Conservation (phyloP, 2,888 invertebrate genomes). For the Lagria hirta region DNA sequence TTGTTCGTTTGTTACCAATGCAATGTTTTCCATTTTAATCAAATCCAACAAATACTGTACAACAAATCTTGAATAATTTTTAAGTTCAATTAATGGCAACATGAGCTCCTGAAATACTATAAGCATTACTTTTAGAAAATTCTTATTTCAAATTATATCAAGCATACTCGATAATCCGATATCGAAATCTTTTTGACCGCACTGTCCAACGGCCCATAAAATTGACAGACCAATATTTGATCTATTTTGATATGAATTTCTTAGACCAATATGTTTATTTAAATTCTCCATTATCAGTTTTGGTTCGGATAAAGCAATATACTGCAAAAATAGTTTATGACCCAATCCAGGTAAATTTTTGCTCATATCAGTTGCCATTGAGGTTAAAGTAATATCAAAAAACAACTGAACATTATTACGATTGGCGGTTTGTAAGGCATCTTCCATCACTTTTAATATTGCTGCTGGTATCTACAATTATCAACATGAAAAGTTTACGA, state of each 20-base stretch:
- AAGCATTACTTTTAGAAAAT: conserved; percentile 37
- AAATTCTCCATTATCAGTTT: conserved; percentile 63
- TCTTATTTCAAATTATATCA: not conserved
- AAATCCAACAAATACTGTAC: conserved; percentile 63
- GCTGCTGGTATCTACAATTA: conserved; percentile 44
- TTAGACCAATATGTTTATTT: conserved; percentile 63
- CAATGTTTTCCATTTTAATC: conserved; percentile 33
- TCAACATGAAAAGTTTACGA: too few species aligned
- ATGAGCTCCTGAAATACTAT: conserved; percentile 75
- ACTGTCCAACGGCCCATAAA: conserved; percentile 77
- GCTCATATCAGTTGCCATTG: conserved; percentile 72
- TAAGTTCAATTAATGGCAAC: conserved; percentile 70
- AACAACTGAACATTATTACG: conserved; percentile 66
- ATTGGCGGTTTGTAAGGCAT: conserved; percentile 62
- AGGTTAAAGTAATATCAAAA: conserved; percentile 69
- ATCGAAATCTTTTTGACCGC: conserved; percentile 64
- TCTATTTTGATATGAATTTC: conserved; percentile 76
- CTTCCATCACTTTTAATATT: conserved; percentile 53
- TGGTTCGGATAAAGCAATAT: conserved; percentile 67
- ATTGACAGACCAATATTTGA: conserved; percentile 71
- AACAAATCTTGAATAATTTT: conserved; percentile 68
- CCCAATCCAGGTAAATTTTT: conserved; percentile 68
- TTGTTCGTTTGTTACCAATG: conserved; percentile 53
- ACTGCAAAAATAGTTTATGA: conserved; percentile 70
- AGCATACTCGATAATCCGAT: conserved; percentile 67